Percentiles rank a stretch among this genome's conserved stretches.
Evolutionary conservation across 2,888 invertebrate genomes (phyloP).

Genomic region (Campoletis raptor): DNA sequence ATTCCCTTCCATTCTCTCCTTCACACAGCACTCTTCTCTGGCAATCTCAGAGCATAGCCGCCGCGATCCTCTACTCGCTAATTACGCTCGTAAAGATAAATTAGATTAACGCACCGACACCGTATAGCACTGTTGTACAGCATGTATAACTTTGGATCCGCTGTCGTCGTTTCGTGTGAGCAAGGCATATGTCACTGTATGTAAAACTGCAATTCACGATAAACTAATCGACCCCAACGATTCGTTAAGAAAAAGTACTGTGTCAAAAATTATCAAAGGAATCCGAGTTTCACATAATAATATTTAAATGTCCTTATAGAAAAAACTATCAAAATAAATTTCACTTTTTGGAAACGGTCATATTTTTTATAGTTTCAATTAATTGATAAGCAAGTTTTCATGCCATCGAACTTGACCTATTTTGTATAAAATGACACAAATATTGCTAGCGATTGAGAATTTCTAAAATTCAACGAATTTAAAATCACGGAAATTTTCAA

Average conservation of each 20-base stretch:
- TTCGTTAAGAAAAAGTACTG: constrained; percentile 7
- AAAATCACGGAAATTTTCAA: background rate
- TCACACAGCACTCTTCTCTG: constrained; percentile 48
- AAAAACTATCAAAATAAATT: background rate
- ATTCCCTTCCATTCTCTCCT: constrained; percentile 13
- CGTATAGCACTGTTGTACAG: constrained; percentile 30
- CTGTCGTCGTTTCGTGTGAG: constrained; percentile 31
- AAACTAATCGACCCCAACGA: constrained; percentile 40
- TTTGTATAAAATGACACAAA: background rate
- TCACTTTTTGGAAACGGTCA: background rate
- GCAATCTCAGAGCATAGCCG: constrained; percentile 50
- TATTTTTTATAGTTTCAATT: background rate
- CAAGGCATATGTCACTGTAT: constrained; percentile 45
- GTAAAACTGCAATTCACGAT: constrained; percentile 54
- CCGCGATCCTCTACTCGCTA: constrained; percentile 73
- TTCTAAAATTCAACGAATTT: background rate
- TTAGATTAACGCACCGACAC: constrained; percentile 77
- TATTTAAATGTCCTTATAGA: background rate
- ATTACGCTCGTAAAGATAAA: constrained; percentile 83
- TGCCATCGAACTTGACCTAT: background rate
- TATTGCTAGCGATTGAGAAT: background rate
- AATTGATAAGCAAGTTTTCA: background rate
- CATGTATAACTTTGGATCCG: constrained; percentile 35
- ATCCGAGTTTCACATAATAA: background rate
- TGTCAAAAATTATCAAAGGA: background rate